These are phyloP conservation scores for Epinephelus coioides DNA, from an alignment of 2,797 vertebrate genomes.

Conservation along the genomic window DNA sequence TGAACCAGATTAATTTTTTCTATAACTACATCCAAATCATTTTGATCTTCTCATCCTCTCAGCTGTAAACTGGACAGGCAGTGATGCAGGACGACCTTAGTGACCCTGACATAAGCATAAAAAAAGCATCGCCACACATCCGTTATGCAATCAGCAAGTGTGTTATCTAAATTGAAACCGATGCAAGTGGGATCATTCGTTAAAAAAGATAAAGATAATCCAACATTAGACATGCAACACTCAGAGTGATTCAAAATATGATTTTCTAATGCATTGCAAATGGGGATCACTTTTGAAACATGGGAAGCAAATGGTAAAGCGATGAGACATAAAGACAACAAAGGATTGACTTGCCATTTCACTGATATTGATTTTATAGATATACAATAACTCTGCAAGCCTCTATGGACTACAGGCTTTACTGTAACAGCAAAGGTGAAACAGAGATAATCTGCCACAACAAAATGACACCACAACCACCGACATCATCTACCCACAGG, in stretches of 20 bases:
- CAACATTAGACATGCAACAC: constrained; percentile 2
- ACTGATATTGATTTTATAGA: neutral
- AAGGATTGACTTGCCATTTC: neutral
- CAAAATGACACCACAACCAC: constrained; percentile 29
- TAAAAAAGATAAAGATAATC: constrained; percentile 16
- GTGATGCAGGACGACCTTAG: constrained; percentile 32
- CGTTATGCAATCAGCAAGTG: constrained; percentile 42
- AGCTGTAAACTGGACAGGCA: constrained; percentile 50
- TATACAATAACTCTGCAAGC: neutral
- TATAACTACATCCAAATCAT: constrained; percentile 37
- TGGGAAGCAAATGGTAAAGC: neutral
- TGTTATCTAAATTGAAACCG: constrained; percentile 49
- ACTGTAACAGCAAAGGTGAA: constrained; percentile 13
- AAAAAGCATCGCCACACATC: constrained; percentile 28
- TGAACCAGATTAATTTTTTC: constrained; percentile 45
- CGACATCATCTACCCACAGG: constrained; percentile 15
- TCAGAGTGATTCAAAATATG: neutral
- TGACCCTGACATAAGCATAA: constrained; percentile 38
- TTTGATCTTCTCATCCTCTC: constrained; percentile 40
- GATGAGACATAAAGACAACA: neutral
- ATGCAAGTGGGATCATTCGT: constrained; percentile 8
- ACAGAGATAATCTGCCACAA: constrained; percentile 27
- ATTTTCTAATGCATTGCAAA: neutral
- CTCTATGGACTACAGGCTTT: neutral
- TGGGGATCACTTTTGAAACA: neutral